These are phyloP conservation scores for Epinotia demarniana DNA, from an alignment of 2,888 invertebrate genomes.

Conservation along the genomic window DNA sequence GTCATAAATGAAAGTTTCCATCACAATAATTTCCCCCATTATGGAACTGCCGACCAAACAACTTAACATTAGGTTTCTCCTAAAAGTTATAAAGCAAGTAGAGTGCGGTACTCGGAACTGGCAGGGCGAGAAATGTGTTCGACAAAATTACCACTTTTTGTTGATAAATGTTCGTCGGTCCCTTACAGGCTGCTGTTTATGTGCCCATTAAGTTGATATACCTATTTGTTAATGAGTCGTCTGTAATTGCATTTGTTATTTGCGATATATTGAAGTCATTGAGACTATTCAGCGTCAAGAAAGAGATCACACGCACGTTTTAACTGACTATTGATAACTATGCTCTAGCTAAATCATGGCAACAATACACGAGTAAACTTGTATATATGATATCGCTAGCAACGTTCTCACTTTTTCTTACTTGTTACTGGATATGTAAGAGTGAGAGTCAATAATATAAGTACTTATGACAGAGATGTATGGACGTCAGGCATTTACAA, in stretches of 20 bases:
- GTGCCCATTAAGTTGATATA: constrained; percentile 80
- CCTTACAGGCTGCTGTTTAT: constrained; percentile 77
- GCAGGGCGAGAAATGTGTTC: constrained; percentile 69
- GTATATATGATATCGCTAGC: too few relatives aligned
- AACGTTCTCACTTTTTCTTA: too few relatives aligned
- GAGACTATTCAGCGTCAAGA: constrained; percentile 9
- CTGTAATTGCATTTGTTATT: constrained; percentile 54
- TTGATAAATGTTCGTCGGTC: constrained; percentile 74
- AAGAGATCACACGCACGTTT: background rate
- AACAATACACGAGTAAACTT: background rate
- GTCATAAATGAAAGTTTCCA: constrained; percentile 35
- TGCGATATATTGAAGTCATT: constrained; percentile 29
- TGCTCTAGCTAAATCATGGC: background rate
- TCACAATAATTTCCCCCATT: constrained; percentile 39
- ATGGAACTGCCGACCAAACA: constrained; percentile 50
- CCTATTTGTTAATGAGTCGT: constrained; percentile 81
- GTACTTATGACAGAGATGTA: too few relatives aligned
- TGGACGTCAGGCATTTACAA: too few relatives aligned
- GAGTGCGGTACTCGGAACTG: constrained; percentile 66
- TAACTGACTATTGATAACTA: background rate
- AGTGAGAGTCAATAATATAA: too few relatives aligned
- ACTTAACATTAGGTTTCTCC: constrained; percentile 59
- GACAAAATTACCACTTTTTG: constrained; percentile 81
- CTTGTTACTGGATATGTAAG: too few relatives aligned
- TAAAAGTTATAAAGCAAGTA: constrained; percentile 65